Percentiles rank a stretch among this genome's conserved stretches.
Evolutionary conservation across 2,888 invertebrate species (phyloP).

Genomic region (Bellardia bayeri): DNA sequence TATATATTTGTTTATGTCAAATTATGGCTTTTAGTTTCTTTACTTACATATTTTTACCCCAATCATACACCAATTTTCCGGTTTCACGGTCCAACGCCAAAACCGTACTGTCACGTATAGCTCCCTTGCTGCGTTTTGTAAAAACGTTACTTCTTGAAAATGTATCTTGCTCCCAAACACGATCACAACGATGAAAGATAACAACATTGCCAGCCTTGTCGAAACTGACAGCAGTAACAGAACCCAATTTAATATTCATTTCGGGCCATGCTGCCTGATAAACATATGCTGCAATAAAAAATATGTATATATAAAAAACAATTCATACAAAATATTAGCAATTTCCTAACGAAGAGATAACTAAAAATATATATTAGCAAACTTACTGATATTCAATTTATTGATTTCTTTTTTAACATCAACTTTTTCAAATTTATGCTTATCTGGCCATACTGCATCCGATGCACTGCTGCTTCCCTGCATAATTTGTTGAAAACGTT

Average conservation of each 20-base stretch:
- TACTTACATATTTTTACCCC: constrained; percentile 89
- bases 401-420: constrained; percentile 82
- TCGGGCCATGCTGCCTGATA: constrained; percentile 87
- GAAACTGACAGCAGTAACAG: constrained; percentile 92
- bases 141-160: constrained; percentile 87
- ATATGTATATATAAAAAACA: neutral
- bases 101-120: constrained; percentile 88
- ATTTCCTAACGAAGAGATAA: neutral
- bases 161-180: constrained; percentile 87
- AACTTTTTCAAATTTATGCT: constrained; percentile 77
- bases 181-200: constrained; percentile 92
- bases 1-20: too few species aligned
- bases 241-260: constrained; percentile 86
- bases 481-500: constrained; percentile 82
- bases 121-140: constrained; percentile 85
- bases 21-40: neutral
- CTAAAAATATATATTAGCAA: neutral
- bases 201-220: constrained; percentile 90
- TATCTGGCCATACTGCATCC: constrained; percentile 79
- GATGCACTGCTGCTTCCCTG: constrained; percentile 78
- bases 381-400: constrained; percentile 82
- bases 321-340: neutral
- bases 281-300: constrained; percentile 84
- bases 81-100: constrained; percentile 86
- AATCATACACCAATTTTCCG: constrained; percentile 87